phyloP scores from a whole-genome alignment of 2,888 invertebrate genomes.

The Gymnoscelis rufifasciata region DNA sequence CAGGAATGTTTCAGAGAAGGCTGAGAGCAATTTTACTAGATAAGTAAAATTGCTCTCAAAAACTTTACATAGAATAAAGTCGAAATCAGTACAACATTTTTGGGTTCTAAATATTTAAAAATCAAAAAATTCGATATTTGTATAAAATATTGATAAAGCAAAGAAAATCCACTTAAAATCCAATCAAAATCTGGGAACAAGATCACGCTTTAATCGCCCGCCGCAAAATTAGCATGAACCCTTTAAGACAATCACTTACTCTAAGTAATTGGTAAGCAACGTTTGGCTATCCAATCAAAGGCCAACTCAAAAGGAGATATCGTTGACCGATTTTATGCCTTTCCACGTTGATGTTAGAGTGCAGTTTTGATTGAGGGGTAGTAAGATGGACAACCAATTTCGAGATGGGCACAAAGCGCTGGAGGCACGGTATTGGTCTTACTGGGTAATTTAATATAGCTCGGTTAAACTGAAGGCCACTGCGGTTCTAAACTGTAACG shows the following conservation, averaged over 20 bases:
- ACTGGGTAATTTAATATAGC: slow-evolving; percentile 68
- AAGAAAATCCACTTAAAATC: not conserved
- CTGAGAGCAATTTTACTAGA: too few relatives aligned
- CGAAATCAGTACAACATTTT: too few relatives aligned
- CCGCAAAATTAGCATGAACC: slow-evolving; percentile 41
- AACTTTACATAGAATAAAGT: too few relatives aligned
- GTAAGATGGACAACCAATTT: slow-evolving; percentile 51
- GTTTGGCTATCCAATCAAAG: slow-evolving; percentile 67
- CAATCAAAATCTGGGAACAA: slow-evolving; percentile 24
- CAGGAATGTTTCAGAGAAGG: too few relatives aligned
- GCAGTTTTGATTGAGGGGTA: slow-evolving; percentile 1
- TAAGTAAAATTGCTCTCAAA: too few relatives aligned
- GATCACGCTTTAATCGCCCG: slow-evolving; percentile 9
- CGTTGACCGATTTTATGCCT: slow-evolving; percentile 29
- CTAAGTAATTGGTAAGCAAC: slow-evolving; percentile 71
- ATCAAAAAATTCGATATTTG: too few relatives aligned
- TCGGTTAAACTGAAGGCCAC: too few relatives aligned
- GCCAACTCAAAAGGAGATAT: slow-evolving; percentile 40
- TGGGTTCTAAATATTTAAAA: too few relatives aligned
- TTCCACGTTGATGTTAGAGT: slow-evolving; percentile 24
- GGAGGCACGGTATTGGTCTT: slow-evolving; percentile 57
- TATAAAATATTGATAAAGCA: too few relatives aligned
- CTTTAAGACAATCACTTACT: slow-evolving; percentile 68
- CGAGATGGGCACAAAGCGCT: slow-evolving; percentile 55
- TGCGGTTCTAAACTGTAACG: too few relatives aligned